Percentiles rank a stretch among this genome's conserved stretches.
phyloP scores from a whole-genome alignment of 2,797 vertebrate genomes.

The Catharus ustulatus region DNA sequence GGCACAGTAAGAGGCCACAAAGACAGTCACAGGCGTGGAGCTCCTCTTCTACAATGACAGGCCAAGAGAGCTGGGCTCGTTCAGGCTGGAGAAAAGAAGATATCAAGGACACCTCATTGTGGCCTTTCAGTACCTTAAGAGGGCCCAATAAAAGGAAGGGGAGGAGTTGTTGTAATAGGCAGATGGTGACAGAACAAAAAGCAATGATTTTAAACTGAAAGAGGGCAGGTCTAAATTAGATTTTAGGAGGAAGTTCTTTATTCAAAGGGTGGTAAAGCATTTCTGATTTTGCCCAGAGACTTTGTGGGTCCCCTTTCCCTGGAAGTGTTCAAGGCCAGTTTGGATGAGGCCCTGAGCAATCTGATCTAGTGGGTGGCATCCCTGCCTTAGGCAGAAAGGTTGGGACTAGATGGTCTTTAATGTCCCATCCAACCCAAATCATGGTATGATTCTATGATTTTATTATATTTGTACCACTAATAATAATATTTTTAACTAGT shows the following conservation, averaged over 20 bases:
- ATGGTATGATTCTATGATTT: background rate
- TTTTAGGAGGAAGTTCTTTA: background rate
- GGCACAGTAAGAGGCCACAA: background rate
- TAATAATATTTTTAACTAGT: background rate
- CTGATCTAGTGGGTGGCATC: background rate
- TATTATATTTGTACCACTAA: background rate
- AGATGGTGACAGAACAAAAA: background rate
- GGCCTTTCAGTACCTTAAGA: background rate
- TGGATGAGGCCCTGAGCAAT: background rate
- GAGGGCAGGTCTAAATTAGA: background rate
- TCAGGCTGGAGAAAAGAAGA: background rate
- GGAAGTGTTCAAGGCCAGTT: background rate
- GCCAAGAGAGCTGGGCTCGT: background rate
- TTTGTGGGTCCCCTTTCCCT: background rate
- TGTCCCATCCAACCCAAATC: background rate
- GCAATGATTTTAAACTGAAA: background rate
- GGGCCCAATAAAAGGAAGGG: background rate
- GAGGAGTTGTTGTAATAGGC: background rate
- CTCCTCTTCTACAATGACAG: background rate
- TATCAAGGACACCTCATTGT: background rate
- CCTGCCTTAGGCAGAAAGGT: background rate
- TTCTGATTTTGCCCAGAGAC: background rate
- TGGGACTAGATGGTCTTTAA: background rate
- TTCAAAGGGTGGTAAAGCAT: background rate
- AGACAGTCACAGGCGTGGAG: background rate